Evolutionary conservation across 2,113 vertebrate species (phyloP).

Genomic region (Oncorhynchus keta): DNA sequence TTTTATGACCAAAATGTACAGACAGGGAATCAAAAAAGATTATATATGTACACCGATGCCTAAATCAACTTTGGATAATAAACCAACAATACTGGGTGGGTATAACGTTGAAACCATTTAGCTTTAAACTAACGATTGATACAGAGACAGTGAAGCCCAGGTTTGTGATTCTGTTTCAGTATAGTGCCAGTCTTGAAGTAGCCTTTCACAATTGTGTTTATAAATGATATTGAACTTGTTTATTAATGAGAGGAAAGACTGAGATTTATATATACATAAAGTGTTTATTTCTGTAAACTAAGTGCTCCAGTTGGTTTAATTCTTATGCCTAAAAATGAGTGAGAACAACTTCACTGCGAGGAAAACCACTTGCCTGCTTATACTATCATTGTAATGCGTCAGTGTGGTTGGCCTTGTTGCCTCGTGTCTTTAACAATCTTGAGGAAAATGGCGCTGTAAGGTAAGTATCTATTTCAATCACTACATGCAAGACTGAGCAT

Average conservation of each 20-base stretch:
- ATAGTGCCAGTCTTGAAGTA: conserved; percentile 82
- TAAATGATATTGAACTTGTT: conserved; percentile 77
- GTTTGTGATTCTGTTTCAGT: conserved; percentile 74
- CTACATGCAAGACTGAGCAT: not conserved
- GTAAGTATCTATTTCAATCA: not conserved
- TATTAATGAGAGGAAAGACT: conserved; percentile 51
- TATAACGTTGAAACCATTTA: conserved; percentile 53
- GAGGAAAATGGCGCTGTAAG: not conserved
- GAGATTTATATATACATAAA: conserved; percentile 61
- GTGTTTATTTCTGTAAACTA: conserved; percentile 72
- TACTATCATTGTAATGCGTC: not conserved
- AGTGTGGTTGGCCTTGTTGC: not conserved
- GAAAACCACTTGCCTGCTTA: not conserved
- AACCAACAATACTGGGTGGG: conserved; percentile 58
- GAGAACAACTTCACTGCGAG: not conserved
- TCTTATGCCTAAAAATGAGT: not conserved
- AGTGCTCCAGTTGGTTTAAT: not conserved
- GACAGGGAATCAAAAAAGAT: conserved; percentile 46
- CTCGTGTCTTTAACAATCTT: not conserved
- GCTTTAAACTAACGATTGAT: conserved; percentile 53
- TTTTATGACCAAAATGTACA: conserved; percentile 75
- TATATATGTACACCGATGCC: conserved; percentile 53
- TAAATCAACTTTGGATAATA: conserved; percentile 54
- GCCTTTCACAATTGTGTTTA: conserved; percentile 71
- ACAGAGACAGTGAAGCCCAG: conserved; percentile 62